Evolutionary conservation across 2,113 vertebrate species (phyloP), one percentile per base, ranked within the genome.

Genomic region (Paramisgurnus dabryanus): DNA sequence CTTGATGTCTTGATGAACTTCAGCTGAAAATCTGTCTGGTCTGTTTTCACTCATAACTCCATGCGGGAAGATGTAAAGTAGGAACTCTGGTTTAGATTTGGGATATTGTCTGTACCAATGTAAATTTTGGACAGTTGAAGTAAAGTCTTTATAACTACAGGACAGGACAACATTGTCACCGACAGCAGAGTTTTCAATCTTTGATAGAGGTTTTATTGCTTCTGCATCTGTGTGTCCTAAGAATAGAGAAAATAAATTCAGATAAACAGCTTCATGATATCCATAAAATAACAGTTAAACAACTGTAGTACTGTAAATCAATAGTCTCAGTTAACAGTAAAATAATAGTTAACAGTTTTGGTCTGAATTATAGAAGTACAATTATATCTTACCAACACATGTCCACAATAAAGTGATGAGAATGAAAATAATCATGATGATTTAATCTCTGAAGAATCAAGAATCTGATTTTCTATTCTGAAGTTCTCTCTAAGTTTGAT

Each of bases 51-150:
- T 72, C 17, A 39, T 65, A 68, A 0, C 0, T 40, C 76, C 80
- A 49, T 0, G 1, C 6, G 0, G 18, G 1, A 6, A 22, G 7
- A 79, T 80, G 41, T 53, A 71, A 64, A 77, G 18, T 7, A 85
- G 72, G 34, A 65, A 85, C 53, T 82, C 77, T 0, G 67, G 73
- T 66, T 45, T 73, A 4, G 22, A 73, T 68, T 50, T 63, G 5
- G n/a, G 72, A 53, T 53, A 49, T 13, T 81, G 72, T n/a, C 65
- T 57, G 34, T 61, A 73, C 53, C 77, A 83, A 4, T 43, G 15
- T n/a, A 67, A 72, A 72, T 12, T 58, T 0, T 72, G 0, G 11
- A 72, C 50, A 72, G 2, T 12, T 6, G 3, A 8, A 0, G 27
- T 58, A 41, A 18, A 18, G 15, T 55, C 4, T 57, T 43, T 70